Evolutionary conservation across 2,797 vertebrate species (phyloP).

Genomic region (Gallirallus australis): DNA sequence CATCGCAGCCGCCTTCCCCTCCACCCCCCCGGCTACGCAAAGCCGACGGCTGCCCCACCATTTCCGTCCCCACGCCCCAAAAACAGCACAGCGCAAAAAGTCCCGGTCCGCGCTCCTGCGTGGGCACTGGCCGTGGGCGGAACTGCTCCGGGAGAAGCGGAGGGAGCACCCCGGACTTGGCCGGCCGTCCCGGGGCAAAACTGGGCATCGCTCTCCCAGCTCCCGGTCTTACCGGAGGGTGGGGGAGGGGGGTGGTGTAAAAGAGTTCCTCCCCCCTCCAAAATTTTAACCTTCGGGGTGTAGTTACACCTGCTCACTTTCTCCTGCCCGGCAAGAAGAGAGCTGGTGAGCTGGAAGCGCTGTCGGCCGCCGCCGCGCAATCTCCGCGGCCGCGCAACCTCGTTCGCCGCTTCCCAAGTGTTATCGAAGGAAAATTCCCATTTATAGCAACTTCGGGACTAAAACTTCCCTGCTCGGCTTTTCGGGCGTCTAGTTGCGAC

Average conservation of each 20-base stretch:
- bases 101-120: not conserved
- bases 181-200: not conserved
- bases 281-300: not conserved
- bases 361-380: not conserved
- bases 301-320: not conserved
- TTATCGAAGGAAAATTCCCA: not conserved
- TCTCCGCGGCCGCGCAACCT: not conserved
- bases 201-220: not conserved
- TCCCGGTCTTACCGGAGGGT: not conserved
- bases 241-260: too few relatives aligned
- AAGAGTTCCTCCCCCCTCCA: not conserved
- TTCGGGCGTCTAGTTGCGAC: not conserved
- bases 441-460: not conserved
- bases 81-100: not conserved
- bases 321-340: not conserved
- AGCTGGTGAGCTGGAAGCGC: not conserved
- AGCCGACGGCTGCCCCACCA: too few relatives aligned
- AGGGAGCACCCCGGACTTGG: not conserved
- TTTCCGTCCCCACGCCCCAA: not conserved
- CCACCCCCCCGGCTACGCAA: too few relatives aligned
- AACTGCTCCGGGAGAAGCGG: rapidly evolving
- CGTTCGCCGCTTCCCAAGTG: not conserved
- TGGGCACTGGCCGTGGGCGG: not conserved
- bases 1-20: not conserved
- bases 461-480: not conserved